Evolutionary conservation across 2,888 invertebrate genomes (phyloP).

Genomic region (Didymodactylos carnosus): DNA sequence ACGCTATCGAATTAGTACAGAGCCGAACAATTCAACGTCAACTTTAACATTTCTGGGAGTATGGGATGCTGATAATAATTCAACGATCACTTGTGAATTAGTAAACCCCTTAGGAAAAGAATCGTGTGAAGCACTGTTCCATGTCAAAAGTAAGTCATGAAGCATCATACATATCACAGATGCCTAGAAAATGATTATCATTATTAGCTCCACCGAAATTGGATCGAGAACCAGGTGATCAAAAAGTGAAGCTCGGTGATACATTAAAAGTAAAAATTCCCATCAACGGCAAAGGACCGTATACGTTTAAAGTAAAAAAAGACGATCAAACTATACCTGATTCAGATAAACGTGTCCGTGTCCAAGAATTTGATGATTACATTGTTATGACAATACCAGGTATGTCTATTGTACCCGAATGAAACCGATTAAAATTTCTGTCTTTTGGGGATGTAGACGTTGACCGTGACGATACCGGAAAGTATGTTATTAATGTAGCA

Average conservation of each 20-base stretch:
- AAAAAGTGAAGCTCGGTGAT: slow-evolving; percentile 75
- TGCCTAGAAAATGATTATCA: background rate
- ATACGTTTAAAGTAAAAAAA: slow-evolving; percentile 58
- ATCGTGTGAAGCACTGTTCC: slow-evolving; percentile 63
- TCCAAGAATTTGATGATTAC: slow-evolving; percentile 10
- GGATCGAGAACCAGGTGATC: slow-evolving; percentile 65
- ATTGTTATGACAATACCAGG: slow-evolving; percentile 17
- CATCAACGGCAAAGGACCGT: slow-evolving; percentile 85
- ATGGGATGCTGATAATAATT: slow-evolving; percentile 55
- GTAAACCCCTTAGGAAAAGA: slow-evolving; percentile 75
- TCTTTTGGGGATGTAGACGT: slow-evolving; percentile 41
- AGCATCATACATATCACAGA: background rate
- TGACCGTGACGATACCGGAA: slow-evolving; percentile 65
- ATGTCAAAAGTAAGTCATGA: slow-evolving; percentile 54
- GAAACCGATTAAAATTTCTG: slow-evolving; percentile 35
- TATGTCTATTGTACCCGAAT: slow-evolving; percentile 16
- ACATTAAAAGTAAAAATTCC: slow-evolving; percentile 92
- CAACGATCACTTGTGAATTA: slow-evolving; percentile 80
- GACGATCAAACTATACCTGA: slow-evolving; percentile 59
- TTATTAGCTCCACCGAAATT: slow-evolving; percentile 64
- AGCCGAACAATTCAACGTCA: slow-evolving; percentile 57
- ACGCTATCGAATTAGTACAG: slow-evolving; percentile 42
- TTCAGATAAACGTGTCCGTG: slow-evolving; percentile 18
- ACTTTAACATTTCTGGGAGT: slow-evolving; percentile 68
- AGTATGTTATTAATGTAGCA: slow-evolving; percentile 62